A percentile compares a stretch with the other conserved stretches of the same genome.
These are phyloP conservation scores for Thereva nobilitata DNA, from an alignment of 2,888 invertebrate genomes.

Conservation along the genomic window DNA sequence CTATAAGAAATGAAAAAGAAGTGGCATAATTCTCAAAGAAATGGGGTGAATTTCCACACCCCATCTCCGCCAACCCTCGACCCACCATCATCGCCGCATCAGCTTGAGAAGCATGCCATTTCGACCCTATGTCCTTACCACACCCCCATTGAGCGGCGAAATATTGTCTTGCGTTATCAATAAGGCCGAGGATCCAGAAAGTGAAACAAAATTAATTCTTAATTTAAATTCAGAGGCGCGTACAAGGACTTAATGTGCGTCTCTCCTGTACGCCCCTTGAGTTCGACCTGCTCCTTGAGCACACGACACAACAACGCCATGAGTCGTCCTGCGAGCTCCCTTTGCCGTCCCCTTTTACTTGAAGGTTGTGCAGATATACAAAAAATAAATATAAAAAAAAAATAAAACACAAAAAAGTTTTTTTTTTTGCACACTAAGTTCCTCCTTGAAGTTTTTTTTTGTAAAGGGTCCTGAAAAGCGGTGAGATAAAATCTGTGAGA, in stretches of 20 bases:
- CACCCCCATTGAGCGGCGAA: slow-evolving; percentile 15
- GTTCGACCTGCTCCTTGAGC: slow-evolving; percentile 3
- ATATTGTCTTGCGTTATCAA: slow-evolving; percentile 36
- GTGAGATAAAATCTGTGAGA: slow-evolving; percentile 17
- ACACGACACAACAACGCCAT: not conserved
- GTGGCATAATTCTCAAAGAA: too few species aligned
- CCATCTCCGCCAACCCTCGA: too few species aligned
- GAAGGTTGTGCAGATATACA: too few species aligned
- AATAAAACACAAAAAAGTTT: too few species aligned
- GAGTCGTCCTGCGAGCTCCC: too few species aligned
- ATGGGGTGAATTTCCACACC: too few species aligned
- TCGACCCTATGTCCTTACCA: not conserved
- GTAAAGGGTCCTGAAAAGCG: not conserved
- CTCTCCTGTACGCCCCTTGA: slow-evolving; percentile 22
- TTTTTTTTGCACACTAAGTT: too few species aligned
- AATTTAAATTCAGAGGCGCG: slow-evolving; percentile 59
- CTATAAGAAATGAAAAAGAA: too few species aligned
- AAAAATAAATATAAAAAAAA: too few species aligned
- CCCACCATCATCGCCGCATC: too few species aligned
- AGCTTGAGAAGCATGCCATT: not conserved
- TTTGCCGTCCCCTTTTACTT: too few species aligned
- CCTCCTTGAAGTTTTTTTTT: too few species aligned
- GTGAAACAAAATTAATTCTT: slow-evolving; percentile 58
- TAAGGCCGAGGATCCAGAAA: slow-evolving; percentile 42
- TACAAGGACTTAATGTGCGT: slow-evolving; percentile 48